Evolutionary conservation across 2,113 vertebrate genomes (phyloP).

Genomic region (Deroptyus accipitrinus): DNA sequence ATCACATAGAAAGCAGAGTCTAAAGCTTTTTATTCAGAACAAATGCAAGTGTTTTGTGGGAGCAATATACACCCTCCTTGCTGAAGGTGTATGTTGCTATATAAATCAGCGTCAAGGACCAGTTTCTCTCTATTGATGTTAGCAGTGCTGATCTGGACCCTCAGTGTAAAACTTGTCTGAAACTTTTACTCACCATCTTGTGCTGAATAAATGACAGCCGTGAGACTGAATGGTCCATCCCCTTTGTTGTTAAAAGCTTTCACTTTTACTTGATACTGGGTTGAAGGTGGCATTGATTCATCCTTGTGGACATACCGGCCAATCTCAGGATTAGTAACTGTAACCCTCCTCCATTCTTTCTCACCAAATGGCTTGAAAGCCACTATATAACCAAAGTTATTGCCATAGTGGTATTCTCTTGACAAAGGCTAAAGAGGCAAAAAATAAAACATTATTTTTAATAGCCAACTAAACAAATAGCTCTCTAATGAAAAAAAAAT

Average conservation of each 20-base stretch:
- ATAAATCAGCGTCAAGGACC: neutral
- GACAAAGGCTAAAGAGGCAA: conserved; percentile 84
- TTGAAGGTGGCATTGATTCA: conserved; percentile 81
- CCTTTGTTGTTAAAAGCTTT: conserved; percentile 92
- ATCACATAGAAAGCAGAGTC: neutral
- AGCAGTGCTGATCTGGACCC: neutral
- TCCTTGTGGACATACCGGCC: conserved; percentile 91
- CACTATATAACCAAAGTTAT: conserved; percentile 93
- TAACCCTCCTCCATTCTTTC: conserved; percentile 88
- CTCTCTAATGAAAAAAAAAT: neutral
- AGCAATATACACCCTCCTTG: neutral
- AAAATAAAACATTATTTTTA: neutral
- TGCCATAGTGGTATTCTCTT: conserved; percentile 93
- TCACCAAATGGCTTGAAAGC: conserved; percentile 86
- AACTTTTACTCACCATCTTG: conserved; percentile 84
- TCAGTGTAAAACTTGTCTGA: neutral
- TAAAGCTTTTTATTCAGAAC: neutral
- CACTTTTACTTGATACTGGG: conserved; percentile 92
- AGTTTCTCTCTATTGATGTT: neutral
- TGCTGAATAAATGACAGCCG: conserved; percentile 85
- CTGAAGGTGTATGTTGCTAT: neutral
- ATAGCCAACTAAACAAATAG: neutral
- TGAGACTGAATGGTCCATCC: conserved; percentile 91
- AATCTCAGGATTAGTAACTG: conserved; percentile 84
- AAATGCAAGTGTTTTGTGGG: neutral